Base-by-base conservation (phyloP, 1,140 invertebrate genomes). In the Lucilia cuprina region DNA sequence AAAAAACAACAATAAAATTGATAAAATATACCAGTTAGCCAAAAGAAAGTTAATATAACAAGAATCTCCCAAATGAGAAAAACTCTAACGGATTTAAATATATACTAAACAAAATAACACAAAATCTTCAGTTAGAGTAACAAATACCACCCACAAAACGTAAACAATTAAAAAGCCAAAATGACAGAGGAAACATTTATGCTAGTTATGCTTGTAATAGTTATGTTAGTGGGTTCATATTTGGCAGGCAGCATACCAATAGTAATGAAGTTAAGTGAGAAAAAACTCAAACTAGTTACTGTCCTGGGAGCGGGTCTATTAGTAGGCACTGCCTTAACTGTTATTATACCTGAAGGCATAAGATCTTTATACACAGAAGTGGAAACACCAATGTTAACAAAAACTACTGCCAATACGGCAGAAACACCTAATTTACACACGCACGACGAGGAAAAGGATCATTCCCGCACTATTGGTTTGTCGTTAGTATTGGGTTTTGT, bases 271-370 rank as follows among this genome's bases (percentile, higher is more conserved):
- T 94, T 99, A 89, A 98, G 98, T 74, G 98, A 99, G 98, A 96
- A 97, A 83, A 99, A 98, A 92, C 92, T 99, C 30, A 96, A 98
- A 89, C 93, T 98, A 87, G 95, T 99, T 47, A 99, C 98, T 25
- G 95, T 99, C 49, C 94, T 99, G 75, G 99, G 99, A 77, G 98
- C 99, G 77, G 99, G 99, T 34, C 93, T 99, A 10, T 92, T 99
- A n/a, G 97, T 99, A 70, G 99, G 99, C 5, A 99, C 99, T 83
- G 98, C 99, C 0, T 91, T 99, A 78, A 96, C 97, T 84, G 98
- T 99, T 0, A 99, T 99, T 75, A 99, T 99, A 88, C 99, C 99
- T 0, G 99, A 99, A 93, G 99, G 99, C 50, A 96, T 99, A 41
- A 93, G 98, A 85, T 95, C 97, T 3, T 92, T 99, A 41, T 94